phyloP scores from a whole-genome alignment of 2,797 vertebrate genomes.

The Poeciliopsis gracilis region DNA sequence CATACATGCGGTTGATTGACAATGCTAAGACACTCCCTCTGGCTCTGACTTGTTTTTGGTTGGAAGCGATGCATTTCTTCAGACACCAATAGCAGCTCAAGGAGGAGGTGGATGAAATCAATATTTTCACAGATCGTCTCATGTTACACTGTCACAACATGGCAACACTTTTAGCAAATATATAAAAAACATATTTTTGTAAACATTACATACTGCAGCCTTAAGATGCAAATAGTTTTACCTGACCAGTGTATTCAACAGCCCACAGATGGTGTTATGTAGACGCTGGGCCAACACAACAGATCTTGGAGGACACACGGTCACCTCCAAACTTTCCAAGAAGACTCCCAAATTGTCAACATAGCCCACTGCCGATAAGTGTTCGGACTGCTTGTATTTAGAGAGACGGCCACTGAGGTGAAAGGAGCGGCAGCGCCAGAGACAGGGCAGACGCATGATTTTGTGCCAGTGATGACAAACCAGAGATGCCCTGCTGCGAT shows the following conservation, averaged over 20 bases:
- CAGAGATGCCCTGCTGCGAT: constrained; percentile 71
- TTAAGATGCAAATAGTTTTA: constrained; percentile 16
- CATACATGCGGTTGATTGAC: too few relatives aligned
- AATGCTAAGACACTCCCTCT: too few relatives aligned
- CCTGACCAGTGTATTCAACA: constrained; percentile 62
- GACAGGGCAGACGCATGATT: constrained; percentile 73
- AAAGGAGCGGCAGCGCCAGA: constrained; percentile 79
- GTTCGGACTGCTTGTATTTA: constrained; percentile 47
- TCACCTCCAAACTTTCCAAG: constrained; percentile 76
- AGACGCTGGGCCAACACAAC: constrained; percentile 63
- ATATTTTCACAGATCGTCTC: too few relatives aligned
- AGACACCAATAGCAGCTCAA: too few relatives aligned
- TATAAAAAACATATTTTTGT: too few relatives aligned
- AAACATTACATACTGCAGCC: too few relatives aligned
- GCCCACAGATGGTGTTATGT: constrained; percentile 62
- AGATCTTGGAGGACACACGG: constrained; percentile 61
- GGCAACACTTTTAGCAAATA: too few relatives aligned
- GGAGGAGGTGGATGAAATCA: too few relatives aligned
- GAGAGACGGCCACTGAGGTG: constrained; percentile 66
- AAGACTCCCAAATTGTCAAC: constrained; percentile 71
- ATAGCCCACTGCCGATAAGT: constrained; percentile 68
- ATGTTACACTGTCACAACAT: too few relatives aligned
- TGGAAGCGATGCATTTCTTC: too few relatives aligned
- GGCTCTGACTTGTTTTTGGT: too few relatives aligned
- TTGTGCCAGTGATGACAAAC: constrained; percentile 78